Evolutionary conservation across 2,888 invertebrate genomes (phyloP), one percentile per base, ranked within the genome.

Genomic region (Apodemia hepburni): DNA sequence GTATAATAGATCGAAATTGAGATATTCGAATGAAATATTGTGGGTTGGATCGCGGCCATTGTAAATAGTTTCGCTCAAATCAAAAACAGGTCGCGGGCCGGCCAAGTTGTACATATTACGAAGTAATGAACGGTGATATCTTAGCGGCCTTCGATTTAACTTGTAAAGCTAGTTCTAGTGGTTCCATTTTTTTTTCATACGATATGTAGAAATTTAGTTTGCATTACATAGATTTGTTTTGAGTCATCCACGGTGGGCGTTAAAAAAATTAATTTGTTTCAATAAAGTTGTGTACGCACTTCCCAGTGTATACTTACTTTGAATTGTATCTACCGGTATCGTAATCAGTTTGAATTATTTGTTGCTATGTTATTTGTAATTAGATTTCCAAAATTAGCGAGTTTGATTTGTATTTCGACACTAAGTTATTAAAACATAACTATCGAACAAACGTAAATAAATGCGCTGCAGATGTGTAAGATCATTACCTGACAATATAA

Each of bases 101-200:
- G 70, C 73, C 71, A 71, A 69, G 69, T 67, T 87, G 86, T 87
- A 88, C 78, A 89, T 87, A 89, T 80, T 84, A 85, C 75, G 75
- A 79, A 76, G 79, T 87, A 89, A 87, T 87, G 85, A 89, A 87
- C 84, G 84, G 91, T 91, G 91, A 91, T 91, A 90, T 86, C 81
- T 84, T 90, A 90, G 91, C 91, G 91, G 91, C 91, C 91, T 91
- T 91, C 85, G 85, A 90, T 88, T 87, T 84, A 83, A 88, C 85
- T 87, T 89, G 87, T 90, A 89, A 88, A 88, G 87, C 84, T 90
- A 89, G 89, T 79, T 85, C 79, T 89, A 89, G 84, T 81, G 79
- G 81, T 75, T 78, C 71, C 62, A 73, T 71, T 47, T 42, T 49
- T 22, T 22, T 54, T 22, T 54, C 54, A 22, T 22, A 54, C 54